Percentiles rank a stretch among this genome's conserved stretches.
Evolutionary conservation across 1,140 invertebrate genomes (phyloP).

Genomic region (Saccostrea cuccullata): DNA sequence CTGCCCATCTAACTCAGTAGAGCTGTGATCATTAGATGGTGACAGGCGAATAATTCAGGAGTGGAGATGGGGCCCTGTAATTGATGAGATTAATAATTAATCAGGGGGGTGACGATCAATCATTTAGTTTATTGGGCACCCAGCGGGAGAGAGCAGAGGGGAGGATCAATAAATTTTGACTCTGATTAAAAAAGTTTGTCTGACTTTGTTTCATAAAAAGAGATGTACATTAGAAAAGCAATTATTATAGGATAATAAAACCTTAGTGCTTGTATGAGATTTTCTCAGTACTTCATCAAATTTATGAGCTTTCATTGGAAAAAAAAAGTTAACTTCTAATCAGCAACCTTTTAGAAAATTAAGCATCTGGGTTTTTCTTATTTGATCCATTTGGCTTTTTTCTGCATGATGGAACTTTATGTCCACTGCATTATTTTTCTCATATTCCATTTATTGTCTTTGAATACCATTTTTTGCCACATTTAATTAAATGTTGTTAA

Average conservation of each 20-base stretch:
- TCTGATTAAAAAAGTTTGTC: slow-evolving; percentile 14
- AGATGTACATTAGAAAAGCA: not conserved
- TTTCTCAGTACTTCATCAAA: not conserved
- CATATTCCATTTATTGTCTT: too few relatives aligned
- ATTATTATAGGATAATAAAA: not conserved
- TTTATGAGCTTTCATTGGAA: not conserved
- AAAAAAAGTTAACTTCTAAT: too few relatives aligned
- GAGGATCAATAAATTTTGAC: slow-evolving; percentile 24
- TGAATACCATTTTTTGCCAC: too few relatives aligned
- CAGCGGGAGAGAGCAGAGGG: not conserved
- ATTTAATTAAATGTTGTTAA: too few relatives aligned
- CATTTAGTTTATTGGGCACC: slow-evolving; percentile 33
- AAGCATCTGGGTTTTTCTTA: too few relatives aligned
- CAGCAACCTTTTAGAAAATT: too few relatives aligned
- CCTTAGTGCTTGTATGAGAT: not conserved
- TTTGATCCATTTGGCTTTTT: too few relatives aligned
- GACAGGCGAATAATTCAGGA: slow-evolving; percentile 26
- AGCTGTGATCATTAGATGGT: slow-evolving; percentile 18
- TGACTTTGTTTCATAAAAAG: not conserved
- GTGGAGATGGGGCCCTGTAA: not conserved
- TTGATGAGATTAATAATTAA: slow-evolving; percentile 37
- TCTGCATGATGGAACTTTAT: too few relatives aligned
- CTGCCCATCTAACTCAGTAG: slow-evolving; percentile 1
- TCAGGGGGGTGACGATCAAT: slow-evolving; percentile 23
- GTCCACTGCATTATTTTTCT: too few relatives aligned